Evolutionary conservation across 2,113 vertebrate genomes (phyloP).

Genomic region (Brachypteracias leptosomus): DNA sequence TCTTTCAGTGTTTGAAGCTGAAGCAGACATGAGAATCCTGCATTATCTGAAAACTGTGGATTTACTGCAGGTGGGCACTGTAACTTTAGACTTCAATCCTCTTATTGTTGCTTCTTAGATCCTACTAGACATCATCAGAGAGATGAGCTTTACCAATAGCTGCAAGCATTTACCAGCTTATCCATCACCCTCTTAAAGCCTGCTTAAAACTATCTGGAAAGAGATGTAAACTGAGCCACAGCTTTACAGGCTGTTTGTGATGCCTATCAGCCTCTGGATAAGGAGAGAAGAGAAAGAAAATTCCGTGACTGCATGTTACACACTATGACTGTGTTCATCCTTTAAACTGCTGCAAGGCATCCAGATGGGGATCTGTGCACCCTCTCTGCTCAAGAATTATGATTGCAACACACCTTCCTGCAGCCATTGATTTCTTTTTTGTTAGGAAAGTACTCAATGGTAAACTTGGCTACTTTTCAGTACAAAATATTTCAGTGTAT

Average conservation of each 20-base stretch:
- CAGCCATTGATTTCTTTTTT: neutral
- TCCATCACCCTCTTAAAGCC: neutral
- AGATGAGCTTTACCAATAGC: neutral
- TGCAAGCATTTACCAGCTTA: neutral
- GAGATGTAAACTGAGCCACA: neutral
- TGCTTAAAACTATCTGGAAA: neutral
- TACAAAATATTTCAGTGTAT: neutral
- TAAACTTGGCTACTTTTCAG: neutral
- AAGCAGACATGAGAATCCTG: neutral
- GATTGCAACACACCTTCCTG: neutral
- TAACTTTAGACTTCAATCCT: neutral
- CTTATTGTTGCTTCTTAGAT: neutral
- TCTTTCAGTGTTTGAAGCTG: neutral
- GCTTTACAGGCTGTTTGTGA: neutral
- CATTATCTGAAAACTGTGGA: neutral
- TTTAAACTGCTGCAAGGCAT: neutral
- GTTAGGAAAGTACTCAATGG: neutral
- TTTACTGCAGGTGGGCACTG: neutral
- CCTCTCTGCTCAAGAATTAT: neutral
- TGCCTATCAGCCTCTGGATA: neutral
- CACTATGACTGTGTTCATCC: neutral
- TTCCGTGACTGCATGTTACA: rapidly evolving
- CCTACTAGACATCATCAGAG: neutral
- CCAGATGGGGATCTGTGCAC: neutral
- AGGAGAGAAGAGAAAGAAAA: neutral